Evolutionary conservation across 2,797 vertebrate genomes (phyloP), one percentile per base, ranked within the genome.

Genomic region (Gobionotothen gibberifrons): DNA sequence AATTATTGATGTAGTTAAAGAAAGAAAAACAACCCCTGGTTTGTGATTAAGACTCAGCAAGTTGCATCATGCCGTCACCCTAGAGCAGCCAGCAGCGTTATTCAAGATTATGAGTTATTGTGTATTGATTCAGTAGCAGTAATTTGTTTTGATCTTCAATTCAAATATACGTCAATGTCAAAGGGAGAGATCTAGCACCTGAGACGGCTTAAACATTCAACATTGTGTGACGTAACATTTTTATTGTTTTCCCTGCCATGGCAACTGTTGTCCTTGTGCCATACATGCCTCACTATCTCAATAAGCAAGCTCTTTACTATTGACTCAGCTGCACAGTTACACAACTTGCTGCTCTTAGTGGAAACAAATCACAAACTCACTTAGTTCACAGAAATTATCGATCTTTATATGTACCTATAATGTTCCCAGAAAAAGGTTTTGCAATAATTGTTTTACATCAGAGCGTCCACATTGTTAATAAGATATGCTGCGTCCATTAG

Each of bases 401-500:
- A 84, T 79, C 44, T 55, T 40, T 61, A 36, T 10, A 39, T 57
- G 3, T 48, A 16, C 52, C 52, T 10, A 16, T 59, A 58, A 59
- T 42, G 22, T 71, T 55, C 72, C 52, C 0, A 12, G 42, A 80
- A 83, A 26, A 63, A 36, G 32, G 10, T 32, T 62, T 19, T 21
- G 12, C 17, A 22, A 3, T 47, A 40, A 69, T 54, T 8, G 56
- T 19, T 63, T 79, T 51, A 58, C 78, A 84, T 83, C 65, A 79
- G 65, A 78, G 71, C 10, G 19, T 32, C 46, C 58, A 26, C 67
- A 76, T 78, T 84, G 76, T 76, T 56, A 74, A 74, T 70, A 78
- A 59, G 83, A 86, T 81, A 79, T 77, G 5, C 51, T 53, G 54
- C 79, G 83, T 82, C 72, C 69, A 56, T 83, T 82, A 76, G 83